These are phyloP conservation scores for Acanthococcus lagerstroemiae DNA, from an alignment of 2,888 invertebrate genomes.

Conservation along the genomic window DNA sequence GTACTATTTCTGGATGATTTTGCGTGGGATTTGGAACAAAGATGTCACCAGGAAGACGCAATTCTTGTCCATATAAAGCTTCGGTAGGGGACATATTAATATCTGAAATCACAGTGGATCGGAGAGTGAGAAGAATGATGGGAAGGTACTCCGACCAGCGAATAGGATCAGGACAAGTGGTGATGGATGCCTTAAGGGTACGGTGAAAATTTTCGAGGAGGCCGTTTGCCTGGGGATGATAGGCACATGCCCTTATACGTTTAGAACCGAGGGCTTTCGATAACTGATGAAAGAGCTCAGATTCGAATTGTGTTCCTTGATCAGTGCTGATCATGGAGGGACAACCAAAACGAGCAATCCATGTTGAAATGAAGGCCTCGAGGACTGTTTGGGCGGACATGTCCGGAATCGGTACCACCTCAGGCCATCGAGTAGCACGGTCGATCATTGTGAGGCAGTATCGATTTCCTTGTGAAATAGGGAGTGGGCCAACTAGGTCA, in stretches of 20 bases:
- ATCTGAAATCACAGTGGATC: background rate
- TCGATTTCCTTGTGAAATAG: background rate
- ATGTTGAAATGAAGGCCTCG: background rate
- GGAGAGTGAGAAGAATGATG: background rate
- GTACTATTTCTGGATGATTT: no score
- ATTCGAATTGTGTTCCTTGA: background rate
- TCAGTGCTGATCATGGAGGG: background rate
- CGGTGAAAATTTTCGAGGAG: conserved; percentile 30
- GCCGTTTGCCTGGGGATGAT: conserved; percentile 29
- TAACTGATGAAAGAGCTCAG: conserved; percentile 36
- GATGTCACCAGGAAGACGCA: no score
- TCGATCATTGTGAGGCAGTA: conserved; percentile 8
- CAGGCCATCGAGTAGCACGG: background rate
- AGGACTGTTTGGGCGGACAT: background rate
- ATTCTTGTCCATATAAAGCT: no score
- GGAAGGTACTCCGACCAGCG: background rate
- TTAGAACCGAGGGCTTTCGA: conserved; percentile 34
- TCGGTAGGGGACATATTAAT: no score
- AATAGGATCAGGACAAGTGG: conserved; percentile 3
- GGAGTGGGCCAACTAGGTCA: background rate
- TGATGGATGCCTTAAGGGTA: conserved; percentile 27
- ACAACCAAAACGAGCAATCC: conserved; percentile 1
- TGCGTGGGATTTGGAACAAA: no score
- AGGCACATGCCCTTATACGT: conserved; percentile 33
- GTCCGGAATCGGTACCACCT: background rate